These are phyloP conservation scores for Megaceryle alcyon DNA, from an alignment of 2,797 vertebrate species.

Conservation along the genomic window DNA sequence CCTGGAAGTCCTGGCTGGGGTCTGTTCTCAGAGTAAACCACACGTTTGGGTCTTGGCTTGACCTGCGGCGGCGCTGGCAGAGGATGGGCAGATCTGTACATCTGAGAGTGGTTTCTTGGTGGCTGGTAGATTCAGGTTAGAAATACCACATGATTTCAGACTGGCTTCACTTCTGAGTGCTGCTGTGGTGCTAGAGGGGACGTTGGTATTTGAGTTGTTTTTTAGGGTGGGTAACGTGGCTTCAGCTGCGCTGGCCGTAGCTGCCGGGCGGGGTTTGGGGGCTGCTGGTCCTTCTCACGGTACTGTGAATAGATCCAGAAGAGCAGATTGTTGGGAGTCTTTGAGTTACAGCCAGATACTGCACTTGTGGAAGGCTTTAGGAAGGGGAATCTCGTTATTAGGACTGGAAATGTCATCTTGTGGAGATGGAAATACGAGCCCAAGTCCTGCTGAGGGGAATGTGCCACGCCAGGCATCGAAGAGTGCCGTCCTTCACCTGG, in stretches of 20 bases:
- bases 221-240: rapidly evolving
- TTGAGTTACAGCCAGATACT: neutral
- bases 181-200: neutral
- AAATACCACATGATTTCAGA: rapidly evolving
- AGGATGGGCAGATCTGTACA: neutral
- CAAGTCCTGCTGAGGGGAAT: neutral
- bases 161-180: neutral
- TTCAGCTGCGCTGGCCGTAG: neutral
- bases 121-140: neutral
- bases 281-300: neutral
- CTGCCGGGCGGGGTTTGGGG: neutral
- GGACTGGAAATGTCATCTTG: neutral
- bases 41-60: rapidly evolving
- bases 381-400: neutral
- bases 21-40: neutral
- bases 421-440: neutral
- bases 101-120: neutral
- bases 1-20: neutral
- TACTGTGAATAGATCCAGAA: neutral
- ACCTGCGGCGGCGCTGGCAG: neutral
- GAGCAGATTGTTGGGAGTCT: neutral
- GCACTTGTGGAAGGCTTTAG: neutral
- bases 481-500: neutral
- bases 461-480: neutral
- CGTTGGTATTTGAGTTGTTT: neutral